Evolutionary conservation across 1,140 invertebrate species (phyloP).

Genomic region (Drosophila rufa): DNA sequence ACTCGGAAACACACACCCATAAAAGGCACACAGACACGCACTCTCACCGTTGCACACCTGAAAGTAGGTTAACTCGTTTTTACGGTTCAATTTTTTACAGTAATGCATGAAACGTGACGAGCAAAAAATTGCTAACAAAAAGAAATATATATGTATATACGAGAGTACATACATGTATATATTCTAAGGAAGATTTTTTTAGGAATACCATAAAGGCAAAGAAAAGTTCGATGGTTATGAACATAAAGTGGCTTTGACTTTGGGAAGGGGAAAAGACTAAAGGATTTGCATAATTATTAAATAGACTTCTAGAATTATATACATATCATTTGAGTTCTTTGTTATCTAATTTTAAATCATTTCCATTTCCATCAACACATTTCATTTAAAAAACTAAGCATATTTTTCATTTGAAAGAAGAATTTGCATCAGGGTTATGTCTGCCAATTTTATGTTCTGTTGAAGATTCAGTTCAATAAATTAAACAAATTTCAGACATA

Average conservation of each 20-base stretch:
- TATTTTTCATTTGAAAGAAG: neutral
- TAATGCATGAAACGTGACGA: conserved; percentile 34
- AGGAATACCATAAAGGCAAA: neutral
- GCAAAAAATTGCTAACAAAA: conserved; percentile 2
- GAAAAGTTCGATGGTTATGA: neutral
- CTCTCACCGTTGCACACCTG: conserved; percentile 14
- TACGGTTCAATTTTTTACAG: conserved; percentile 43
- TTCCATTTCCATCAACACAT: neutral
- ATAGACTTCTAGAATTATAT: too few species aligned
- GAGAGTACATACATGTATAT: too few species aligned
- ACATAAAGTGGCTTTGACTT: neutral
- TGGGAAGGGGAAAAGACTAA: neutral
- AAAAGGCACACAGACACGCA: conserved; percentile 8
- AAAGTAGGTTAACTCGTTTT: conserved; percentile 69
- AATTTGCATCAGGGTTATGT: conserved; percentile 2
- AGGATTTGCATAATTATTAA: neutral
- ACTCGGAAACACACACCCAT: conserved; percentile 10
- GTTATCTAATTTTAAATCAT: too few species aligned
- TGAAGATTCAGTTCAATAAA: conserved; percentile 7
- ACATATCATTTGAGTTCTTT: too few species aligned
- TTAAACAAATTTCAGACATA: conserved; percentile 5
- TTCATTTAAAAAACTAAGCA: neutral
- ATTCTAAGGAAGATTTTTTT: neutral
- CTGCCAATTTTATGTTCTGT: conserved; percentile 2
- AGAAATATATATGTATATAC: neutral